Evolutionary conservation across 2,797 vertebrate species (phyloP).

Genomic region (Champsocephalus esox): DNA sequence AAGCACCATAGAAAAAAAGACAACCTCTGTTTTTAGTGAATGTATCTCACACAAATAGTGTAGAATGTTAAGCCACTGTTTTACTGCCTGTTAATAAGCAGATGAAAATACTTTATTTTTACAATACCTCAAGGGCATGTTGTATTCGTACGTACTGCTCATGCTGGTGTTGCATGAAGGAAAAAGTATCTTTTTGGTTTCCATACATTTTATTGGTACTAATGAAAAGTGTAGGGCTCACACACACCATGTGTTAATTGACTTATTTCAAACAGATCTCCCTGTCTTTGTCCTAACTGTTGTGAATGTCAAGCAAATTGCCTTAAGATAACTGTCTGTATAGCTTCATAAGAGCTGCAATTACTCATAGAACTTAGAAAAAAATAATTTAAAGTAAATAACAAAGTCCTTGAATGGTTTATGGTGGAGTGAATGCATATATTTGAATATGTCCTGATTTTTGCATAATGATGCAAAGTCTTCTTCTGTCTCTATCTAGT

Average conservation of each 20-base stretch:
- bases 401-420: conserved; percentile 74
- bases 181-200: conserved; percentile 33
- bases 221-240: conserved; percentile 47
- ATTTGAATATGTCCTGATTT: conserved; percentile 82
- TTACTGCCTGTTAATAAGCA: conserved; percentile 51
- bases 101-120: conserved; percentile 77
- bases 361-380: conserved; percentile 65
- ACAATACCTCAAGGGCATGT: conserved; percentile 71
- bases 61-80: conserved; percentile 4
- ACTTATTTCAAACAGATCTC: conserved; percentile 50
- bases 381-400: conserved; percentile 72
- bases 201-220: conserved; percentile 48
- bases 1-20: conserved; percentile 16
- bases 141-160: conserved; percentile 64
- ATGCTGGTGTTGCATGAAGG: conserved; percentile 69
- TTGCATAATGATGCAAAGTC: conserved; percentile 82
- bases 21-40: conserved; percentile 8
- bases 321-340: conserved; percentile 40
- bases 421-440: conserved; percentile 72
- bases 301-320: conserved; percentile 31
- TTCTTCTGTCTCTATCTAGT: conserved; percentile 84
- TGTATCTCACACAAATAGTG: conserved; percentile 30
- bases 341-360: conserved; percentile 54
- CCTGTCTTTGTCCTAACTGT: conserved; percentile 63
- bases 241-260: conserved; percentile 62